Percentiles rank a stretch among this genome's conserved stretches.
These are phyloP conservation scores for Limnephilus auricula DNA, from an alignment of 2,888 invertebrate genomes.

Conservation along the genomic window DNA sequence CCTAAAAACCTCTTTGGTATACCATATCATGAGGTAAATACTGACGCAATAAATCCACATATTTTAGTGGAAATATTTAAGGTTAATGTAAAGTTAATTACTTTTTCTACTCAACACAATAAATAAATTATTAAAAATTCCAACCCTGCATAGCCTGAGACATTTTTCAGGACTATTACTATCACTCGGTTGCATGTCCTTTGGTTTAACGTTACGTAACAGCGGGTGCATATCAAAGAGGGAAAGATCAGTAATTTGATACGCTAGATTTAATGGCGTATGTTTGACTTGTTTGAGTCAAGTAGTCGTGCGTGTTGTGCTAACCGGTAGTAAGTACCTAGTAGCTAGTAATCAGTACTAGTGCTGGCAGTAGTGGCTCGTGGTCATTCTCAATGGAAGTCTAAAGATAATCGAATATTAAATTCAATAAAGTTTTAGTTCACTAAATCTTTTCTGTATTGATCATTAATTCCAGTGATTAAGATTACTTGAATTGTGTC, in stretches of 20 bases:
- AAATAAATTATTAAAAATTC: neutral
- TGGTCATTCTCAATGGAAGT: too few species aligned
- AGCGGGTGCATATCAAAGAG: neutral
- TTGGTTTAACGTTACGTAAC: neutral
- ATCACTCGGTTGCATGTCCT: neutral
- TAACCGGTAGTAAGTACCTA: neutral
- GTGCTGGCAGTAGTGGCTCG: too few species aligned
- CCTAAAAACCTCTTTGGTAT: too few species aligned
- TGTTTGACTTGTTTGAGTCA: constrained; percentile 2
- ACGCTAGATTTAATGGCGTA: neutral
- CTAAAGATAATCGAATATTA: too few species aligned
- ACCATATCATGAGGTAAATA: too few species aligned
- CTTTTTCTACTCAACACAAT: neutral
- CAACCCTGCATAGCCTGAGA: neutral
- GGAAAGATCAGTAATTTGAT: neutral
- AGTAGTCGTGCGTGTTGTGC: neutral
- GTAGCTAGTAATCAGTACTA: neutral
- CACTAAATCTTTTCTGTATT: too few species aligned
- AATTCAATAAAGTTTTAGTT: too few species aligned
- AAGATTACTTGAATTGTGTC: too few species aligned
- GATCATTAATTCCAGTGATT: too few species aligned
- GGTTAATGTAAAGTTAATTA: neutral
- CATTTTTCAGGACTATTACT: neutral
- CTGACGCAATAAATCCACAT: too few species aligned
- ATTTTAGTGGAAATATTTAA: neutral